Conservation (phyloP, 2,888 invertebrate genomes). For the Horisme vitalbata region DNA sequence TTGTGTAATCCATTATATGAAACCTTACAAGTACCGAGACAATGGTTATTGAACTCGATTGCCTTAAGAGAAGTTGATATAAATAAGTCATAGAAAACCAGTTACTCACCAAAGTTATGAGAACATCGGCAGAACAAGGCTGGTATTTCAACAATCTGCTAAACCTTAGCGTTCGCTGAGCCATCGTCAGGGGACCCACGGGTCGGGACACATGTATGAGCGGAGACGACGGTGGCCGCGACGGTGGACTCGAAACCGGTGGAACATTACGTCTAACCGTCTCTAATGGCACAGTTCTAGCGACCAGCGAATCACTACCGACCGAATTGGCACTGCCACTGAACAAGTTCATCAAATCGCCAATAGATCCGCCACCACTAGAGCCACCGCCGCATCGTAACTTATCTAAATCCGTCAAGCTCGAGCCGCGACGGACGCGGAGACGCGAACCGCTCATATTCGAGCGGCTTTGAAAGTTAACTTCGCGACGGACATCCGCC, state of each 20-base stretch:
- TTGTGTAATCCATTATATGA: constrained; percentile 23
- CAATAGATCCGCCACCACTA: constrained; percentile 85
- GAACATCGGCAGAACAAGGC: constrained; percentile 78
- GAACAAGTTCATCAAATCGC: constrained; percentile 91
- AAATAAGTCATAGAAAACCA: constrained; percentile 21
- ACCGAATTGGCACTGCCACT: constrained; percentile 88
- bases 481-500: constrained; percentile 79
- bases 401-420: constrained; percentile 88
- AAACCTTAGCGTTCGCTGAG: constrained; percentile 86
- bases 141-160: constrained; percentile 87
- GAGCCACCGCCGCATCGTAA: constrained; percentile 75
- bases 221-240: constrained; percentile 65
- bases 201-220: constrained; percentile 69
- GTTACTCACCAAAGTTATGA: constrained; percentile 69
- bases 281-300: constrained; percentile 87
- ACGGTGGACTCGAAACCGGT: constrained; percentile 74
- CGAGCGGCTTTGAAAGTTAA: constrained; percentile 75
- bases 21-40: constrained; percentile 21
- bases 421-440: constrained; percentile 87
- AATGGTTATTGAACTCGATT: constrained; percentile 22
- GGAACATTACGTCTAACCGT: constrained; percentile 83
- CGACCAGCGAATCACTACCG: constrained; percentile 87
- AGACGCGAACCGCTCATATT: constrained; percentile 77
- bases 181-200: constrained; percentile 84
- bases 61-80: constrained; percentile 16